These are phyloP conservation scores for Druon quercuslanigerum DNA, from an alignment of 1,140 invertebrate species.

Conservation along the genomic window DNA sequence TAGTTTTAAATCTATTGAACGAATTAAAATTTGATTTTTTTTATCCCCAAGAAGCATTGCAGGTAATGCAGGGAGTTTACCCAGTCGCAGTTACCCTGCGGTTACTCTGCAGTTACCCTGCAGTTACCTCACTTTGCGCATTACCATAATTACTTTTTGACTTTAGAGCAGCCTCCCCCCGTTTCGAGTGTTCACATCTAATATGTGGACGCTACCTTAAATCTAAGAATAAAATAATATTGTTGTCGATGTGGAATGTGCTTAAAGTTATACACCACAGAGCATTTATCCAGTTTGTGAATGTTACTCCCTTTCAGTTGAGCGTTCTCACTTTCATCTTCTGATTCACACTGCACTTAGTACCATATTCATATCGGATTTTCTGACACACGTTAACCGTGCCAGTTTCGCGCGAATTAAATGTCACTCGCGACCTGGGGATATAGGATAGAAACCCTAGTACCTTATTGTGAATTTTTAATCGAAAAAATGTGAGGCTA, in stretches of 20 bases:
- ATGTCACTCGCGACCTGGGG: conserved; percentile 43
- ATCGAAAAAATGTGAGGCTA: background rate
- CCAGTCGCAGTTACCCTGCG: too few relatives aligned
- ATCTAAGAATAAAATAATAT: too few relatives aligned
- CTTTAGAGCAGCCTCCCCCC: too few relatives aligned
- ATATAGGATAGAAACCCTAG: conserved; percentile 35
- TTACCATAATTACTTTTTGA: too few relatives aligned
- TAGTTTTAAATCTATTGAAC: too few relatives aligned
- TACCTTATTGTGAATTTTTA: conserved; percentile 12
- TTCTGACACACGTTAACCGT: conserved; percentile 16
- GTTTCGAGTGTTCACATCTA: too few relatives aligned
- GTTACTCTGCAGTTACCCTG: too few relatives aligned
- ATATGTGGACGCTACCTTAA: too few relatives aligned
- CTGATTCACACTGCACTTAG: background rate
- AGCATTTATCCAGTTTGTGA: conserved; percentile 1
- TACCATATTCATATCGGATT: conserved; percentile 21
- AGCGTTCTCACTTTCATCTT: conserved; percentile 34
- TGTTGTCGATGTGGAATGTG: background rate
- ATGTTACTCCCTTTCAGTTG: conserved; percentile 21
- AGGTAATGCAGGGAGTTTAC: too few relatives aligned
- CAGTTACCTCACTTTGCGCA: too few relatives aligned
- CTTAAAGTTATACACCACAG: background rate
- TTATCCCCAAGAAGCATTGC: too few relatives aligned
- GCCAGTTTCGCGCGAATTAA: conserved; percentile 15
- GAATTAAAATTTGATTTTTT: too few relatives aligned